Evolutionary conservation across 2,888 invertebrate genomes (phyloP).

Genomic region (Ditula angustiorana): DNA sequence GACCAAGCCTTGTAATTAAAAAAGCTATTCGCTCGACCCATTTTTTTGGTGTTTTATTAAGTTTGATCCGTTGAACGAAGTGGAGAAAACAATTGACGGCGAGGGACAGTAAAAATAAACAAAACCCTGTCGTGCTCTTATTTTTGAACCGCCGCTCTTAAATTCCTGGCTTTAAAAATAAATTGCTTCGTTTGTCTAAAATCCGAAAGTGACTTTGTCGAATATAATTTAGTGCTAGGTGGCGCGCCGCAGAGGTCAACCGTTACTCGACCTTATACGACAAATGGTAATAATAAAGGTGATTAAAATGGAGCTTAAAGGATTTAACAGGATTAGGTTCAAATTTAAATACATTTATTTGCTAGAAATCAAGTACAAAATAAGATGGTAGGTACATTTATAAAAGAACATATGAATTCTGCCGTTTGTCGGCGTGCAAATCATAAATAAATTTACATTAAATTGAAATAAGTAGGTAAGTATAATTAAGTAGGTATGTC

Average conservation of each 20-base stretch:
- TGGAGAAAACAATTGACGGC: constrained; percentile 2
- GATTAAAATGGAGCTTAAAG: neutral
- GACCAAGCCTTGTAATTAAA: neutral
- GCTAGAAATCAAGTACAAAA: no score
- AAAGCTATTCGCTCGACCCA: neutral
- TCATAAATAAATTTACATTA: no score
- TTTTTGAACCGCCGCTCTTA: constrained; percentile 11
- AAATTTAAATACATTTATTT: no score
- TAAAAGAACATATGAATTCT: no score
- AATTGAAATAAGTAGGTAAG: no score
- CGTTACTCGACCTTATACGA: constrained; percentile 5
- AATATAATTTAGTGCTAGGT: neutral
- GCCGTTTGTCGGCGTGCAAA: no score
- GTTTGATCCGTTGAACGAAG: constrained; percentile 8
- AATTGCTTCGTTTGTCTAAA: constrained; percentile 7
- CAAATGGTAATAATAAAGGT: neutral
- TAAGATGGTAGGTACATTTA: no score
- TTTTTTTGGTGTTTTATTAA: constrained; percentile 8
- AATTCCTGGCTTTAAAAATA: constrained; percentile 16
- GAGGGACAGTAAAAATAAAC: constrained; percentile 21
- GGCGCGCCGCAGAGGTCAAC: constrained; percentile 4
- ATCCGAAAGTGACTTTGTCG: neutral
- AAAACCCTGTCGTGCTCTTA: constrained; percentile 11
- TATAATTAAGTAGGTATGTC: no score
- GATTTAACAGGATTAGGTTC: constrained; percentile 2